Conservation (phyloP, 1,140 invertebrate species). For the Papilio glaucus region DNA sequence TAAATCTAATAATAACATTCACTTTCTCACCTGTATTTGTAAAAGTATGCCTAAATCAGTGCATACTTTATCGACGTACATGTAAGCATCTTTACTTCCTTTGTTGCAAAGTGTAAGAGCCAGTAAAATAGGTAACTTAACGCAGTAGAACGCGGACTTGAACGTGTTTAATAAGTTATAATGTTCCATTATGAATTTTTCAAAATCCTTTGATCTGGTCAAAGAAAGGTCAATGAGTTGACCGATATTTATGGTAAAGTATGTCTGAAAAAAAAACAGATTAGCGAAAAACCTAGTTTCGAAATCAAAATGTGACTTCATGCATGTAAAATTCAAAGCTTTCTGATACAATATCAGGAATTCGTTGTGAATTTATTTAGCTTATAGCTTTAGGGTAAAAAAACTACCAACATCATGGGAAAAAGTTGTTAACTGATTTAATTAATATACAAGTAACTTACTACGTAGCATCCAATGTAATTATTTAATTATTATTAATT, state of each 20-base stretch:
- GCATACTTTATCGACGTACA: slow-evolving; percentile 89
- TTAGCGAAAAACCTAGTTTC: no score
- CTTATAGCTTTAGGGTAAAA: no score
- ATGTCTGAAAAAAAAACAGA: not conserved
- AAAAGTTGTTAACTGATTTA: no score
- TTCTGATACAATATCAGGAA: no score
- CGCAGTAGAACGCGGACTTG: slow-evolving; percentile 96
- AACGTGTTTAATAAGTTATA: slow-evolving; percentile 94
- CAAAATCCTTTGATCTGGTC: slow-evolving; percentile 79
- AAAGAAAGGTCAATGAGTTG: slow-evolving; percentile 88
- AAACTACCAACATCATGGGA: no score
- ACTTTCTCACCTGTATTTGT: slow-evolving; percentile 90
- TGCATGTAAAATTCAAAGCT: no score
- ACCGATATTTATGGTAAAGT: slow-evolving; percentile 70
- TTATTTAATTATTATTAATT: no score
- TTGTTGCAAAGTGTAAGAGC: slow-evolving; percentile 90
- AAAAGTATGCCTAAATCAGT: slow-evolving; percentile 95
- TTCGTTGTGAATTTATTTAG: no score
- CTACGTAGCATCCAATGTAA: no score
- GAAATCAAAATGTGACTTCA: no score
- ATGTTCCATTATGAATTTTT: slow-evolving; percentile 85
- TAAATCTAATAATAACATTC: not conserved
- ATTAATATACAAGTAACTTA: no score
- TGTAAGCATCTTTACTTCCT: slow-evolving; percentile 85
- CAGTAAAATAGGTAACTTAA: slow-evolving; percentile 92